Evolutionary conservation across 2,113 vertebrate genomes (phyloP).

Genomic region (Pagrus major): DNA sequence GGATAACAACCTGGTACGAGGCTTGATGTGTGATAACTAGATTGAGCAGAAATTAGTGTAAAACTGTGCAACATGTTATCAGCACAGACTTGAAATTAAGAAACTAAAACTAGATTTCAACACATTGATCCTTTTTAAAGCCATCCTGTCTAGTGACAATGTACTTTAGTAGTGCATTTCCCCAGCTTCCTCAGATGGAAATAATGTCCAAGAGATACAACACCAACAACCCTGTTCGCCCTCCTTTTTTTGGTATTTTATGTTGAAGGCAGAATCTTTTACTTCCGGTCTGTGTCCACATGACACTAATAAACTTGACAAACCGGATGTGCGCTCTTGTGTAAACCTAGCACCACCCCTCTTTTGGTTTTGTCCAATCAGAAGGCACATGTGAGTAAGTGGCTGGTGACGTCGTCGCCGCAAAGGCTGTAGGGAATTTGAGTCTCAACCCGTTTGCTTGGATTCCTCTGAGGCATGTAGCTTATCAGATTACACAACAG

Average conservation of each 20-base stretch:
- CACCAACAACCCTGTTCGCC: not conserved
- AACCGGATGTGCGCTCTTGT: slow-evolving; percentile 31
- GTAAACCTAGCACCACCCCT: slow-evolving; percentile 24
- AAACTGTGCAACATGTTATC: too few relatives aligned
- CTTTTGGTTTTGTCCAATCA: slow-evolving; percentile 45
- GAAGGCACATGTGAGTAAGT: not conserved
- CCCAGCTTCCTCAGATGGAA: not conserved
- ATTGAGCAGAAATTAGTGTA: not conserved
- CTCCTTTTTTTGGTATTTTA: not conserved
- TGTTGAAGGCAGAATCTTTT: not conserved
- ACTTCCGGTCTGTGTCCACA: not conserved
- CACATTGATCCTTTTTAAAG: not conserved
- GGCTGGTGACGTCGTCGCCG: not conserved
- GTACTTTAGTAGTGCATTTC: not conserved
- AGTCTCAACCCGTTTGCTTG: not conserved
- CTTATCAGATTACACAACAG: too few relatives aligned
- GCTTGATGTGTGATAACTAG: not conserved
- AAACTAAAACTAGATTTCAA: not conserved
- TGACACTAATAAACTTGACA: not conserved
- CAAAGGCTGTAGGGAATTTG: slow-evolving; percentile 33
- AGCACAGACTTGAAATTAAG: too few relatives aligned
- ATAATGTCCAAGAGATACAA: not conserved
- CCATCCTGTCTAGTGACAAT: not conserved
- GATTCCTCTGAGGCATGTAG: too few relatives aligned
- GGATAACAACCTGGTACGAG: not conserved